Evolutionary conservation across 2,888 invertebrate species (phyloP), one percentile per base, ranked within the genome.

Genomic region (Myathropa florea): DNA sequence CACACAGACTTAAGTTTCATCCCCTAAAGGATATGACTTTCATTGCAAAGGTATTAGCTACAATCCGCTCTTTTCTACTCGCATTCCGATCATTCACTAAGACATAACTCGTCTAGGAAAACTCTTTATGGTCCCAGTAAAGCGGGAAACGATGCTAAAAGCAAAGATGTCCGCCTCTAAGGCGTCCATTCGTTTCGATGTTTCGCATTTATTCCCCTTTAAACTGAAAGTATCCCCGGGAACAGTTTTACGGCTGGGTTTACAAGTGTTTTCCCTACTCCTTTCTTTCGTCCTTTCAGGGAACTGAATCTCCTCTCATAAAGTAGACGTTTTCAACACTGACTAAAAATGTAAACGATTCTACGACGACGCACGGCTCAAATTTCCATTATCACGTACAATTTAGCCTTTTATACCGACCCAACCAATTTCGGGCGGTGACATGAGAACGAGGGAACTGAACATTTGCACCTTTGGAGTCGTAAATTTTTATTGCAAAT

Each of bases 191-290:
- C 46, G 46, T 46, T 46, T 46, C 46, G 46, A 46, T 18, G 46
- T 46, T 46, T 46, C 18, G 18, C 46, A 30, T 60, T 60, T 46
- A 39, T 71, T 36, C 60, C 21, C 60, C 36, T 18, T 14, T 23
- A n/a, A 39, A 39, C 46, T 14, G 7, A 70, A 59, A 18, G 14
- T 71, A 7, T 71, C 14, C 26, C 60, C 21, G 28, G 39, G 3
- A 71, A 61, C 28, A 61, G 46, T 71, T 61, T 71, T 60, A 71
- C 60, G 39, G 18, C 28, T 71, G 39, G 60, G 21, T 71, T 71
- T 46, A 28, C 26, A 39, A 65, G 26, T 28, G 28, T 33, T 57
- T 18, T 21, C 24, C 18, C 28, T 28, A 39, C 26, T 28, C 10
- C 14, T 28, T 28, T 46, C 46, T 4, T n/a, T 46, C 46, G 46